Evolutionary conservation across 2,113 vertebrate species (phyloP).

Genomic region (Aldabrachelys gigantea): DNA sequence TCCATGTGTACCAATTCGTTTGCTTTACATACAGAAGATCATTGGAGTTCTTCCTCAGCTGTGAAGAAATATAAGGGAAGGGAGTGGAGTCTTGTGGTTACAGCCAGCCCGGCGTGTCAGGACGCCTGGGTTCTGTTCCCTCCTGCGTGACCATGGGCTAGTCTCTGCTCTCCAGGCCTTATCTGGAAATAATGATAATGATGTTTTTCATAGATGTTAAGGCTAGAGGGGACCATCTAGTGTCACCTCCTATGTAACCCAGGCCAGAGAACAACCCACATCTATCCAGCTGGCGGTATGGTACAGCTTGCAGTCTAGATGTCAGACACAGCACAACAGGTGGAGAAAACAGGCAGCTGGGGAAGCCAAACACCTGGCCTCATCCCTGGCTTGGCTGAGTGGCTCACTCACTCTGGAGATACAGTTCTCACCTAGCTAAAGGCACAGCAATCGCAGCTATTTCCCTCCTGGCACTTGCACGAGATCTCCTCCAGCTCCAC

Average conservation of each 20-base stretch:
- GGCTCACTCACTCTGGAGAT: accelerated
- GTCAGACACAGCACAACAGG: accelerated
- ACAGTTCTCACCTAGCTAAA: accelerated
- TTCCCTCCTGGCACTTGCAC: background rate
- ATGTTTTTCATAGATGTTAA: no score
- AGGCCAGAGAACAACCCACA: no score
- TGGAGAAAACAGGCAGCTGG: accelerated
- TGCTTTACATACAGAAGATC: background rate
- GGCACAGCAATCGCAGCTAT: accelerated
- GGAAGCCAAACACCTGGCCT: accelerated
- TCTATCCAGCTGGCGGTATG: accelerated
- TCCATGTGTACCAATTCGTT: no score
- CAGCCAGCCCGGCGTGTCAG: no score
- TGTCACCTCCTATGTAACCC: background rate
- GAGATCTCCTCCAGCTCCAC: accelerated
- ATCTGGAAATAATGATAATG: background rate
- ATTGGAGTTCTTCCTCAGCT: background rate
- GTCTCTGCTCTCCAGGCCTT: background rate
- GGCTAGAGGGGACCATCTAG: background rate
- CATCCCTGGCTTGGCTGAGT: accelerated
- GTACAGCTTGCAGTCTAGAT: background rate
- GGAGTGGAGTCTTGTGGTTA: background rate
- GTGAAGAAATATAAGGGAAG: background rate
- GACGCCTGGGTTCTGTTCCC: background rate
- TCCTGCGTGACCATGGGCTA: no score